A percentile compares a stretch with the other conserved stretches of the same genome.
These are phyloP conservation scores for Casuarius casuarius DNA, from an alignment of 2,113 vertebrate species.

Conservation along the genomic window DNA sequence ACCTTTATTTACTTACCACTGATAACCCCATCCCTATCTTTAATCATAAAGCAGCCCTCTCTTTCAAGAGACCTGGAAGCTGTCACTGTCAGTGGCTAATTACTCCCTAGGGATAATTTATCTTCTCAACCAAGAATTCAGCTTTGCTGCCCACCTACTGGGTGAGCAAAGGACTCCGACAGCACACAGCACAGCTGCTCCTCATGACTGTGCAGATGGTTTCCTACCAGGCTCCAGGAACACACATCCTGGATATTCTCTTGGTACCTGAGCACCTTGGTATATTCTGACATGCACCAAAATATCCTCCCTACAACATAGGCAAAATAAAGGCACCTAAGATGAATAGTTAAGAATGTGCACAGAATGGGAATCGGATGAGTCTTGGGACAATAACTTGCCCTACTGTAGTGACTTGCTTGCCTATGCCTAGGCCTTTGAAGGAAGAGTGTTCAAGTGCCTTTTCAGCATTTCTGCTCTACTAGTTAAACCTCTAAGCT, in stretches of 20 bases:
- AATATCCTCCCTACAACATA: neutral
- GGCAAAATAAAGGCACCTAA: neutral
- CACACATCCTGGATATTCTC: neutral
- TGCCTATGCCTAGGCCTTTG: neutral
- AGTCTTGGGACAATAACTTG: accelerated
- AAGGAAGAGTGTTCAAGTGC: neutral
- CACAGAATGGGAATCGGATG: neutral
- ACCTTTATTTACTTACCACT: neutral
- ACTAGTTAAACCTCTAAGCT: neutral
- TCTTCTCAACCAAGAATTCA: neutral
- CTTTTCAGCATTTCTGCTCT: neutral
- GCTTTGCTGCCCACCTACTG: neutral
- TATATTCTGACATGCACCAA: neutral
- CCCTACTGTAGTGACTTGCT: neutral
- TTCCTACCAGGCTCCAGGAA: neutral
- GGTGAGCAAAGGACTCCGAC: neutral
- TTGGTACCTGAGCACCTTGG: neutral
- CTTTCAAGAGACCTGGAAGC: neutral
- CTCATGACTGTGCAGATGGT: neutral
- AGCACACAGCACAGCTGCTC: neutral
- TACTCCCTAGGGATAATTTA: neutral
- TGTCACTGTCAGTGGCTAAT: neutral
- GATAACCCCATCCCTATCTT: neutral
- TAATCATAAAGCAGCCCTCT: neutral
- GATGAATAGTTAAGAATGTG: neutral